phyloP scores from a whole-genome alignment of 2,113 vertebrate species.

The Ahaetulla prasina region DNA sequence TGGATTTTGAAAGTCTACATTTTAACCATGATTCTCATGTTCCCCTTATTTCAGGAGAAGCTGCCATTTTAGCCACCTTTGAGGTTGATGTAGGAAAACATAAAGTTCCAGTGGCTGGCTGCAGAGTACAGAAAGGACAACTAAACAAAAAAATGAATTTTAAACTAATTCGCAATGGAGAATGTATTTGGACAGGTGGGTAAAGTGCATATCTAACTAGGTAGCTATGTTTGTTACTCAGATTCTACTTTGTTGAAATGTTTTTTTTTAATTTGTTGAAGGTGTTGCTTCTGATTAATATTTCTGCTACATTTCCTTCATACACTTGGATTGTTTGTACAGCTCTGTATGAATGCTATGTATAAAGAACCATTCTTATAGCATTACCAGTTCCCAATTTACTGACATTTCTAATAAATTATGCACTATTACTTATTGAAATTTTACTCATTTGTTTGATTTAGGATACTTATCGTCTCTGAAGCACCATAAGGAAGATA shows the following conservation, averaged over 20 bases:
- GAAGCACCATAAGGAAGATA: conserved; percentile 89
- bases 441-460: not conserved
- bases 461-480: conserved; percentile 79
- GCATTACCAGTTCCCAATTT: not conserved
- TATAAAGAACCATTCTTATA: not conserved
- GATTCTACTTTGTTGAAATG: not conserved
- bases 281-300: not conserved
- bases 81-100: conserved; percentile 83
- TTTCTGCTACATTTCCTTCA: not conserved
- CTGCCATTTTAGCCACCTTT: conserved; percentile 80
- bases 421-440: not conserved
- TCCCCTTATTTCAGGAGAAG: conserved; percentile 72
- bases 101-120: conserved; percentile 88
- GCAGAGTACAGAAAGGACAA: conserved; percentile 87
- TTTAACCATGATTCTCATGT: not conserved
- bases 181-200: conserved; percentile 88
- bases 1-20: not conserved
- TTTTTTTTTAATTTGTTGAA: not conserved
- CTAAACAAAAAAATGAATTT: conserved; percentile 82
- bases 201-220: not conserved
- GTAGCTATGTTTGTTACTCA: not conserved
- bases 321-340: not conserved
- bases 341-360: not conserved
- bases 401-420: not conserved
- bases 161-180: conserved; percentile 73